Conservation (phyloP, 2,113 vertebrate genomes). For the Carassius carassius region DNA sequence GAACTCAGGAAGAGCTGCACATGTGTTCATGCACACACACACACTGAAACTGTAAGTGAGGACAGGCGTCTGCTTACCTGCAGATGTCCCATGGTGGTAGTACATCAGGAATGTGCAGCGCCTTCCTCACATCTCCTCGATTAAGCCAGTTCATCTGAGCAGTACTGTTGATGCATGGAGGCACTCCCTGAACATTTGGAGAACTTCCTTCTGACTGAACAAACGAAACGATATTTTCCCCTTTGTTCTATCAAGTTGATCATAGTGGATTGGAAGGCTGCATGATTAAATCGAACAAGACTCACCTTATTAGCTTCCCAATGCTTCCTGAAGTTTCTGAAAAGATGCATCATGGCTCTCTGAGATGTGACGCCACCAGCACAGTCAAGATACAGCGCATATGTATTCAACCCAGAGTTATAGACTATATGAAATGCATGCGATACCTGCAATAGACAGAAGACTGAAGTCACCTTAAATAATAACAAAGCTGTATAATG, state of each 20-base stretch:
- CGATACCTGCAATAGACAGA: constrained; percentile 60
- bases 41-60: not conserved
- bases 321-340: constrained; percentile 65
- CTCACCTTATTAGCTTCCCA: constrained; percentile 52
- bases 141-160: constrained; percentile 77
- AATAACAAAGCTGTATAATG: not conserved
- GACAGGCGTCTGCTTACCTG: constrained; percentile 62
- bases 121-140: constrained; percentile 74
- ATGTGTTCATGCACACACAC: not conserved
- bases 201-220: constrained; percentile 47
- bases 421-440: constrained; percentile 70
- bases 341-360: constrained; percentile 70
- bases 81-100: constrained; percentile 76
- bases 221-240: not conserved
- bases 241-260: not conserved
- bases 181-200: constrained; percentile 55
- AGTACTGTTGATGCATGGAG: constrained; percentile 76
- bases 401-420: constrained; percentile 72
- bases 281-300: not conserved
- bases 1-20: not conserved
- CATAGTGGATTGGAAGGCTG: not conserved
- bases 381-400: constrained; percentile 77
- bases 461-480: not conserved
- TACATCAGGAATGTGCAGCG: constrained; percentile 72
- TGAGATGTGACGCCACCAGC: constrained; percentile 67